Base-by-base conservation (phyloP, 1,140 invertebrate genomes). In the Coptotermes formosanus region DNA sequence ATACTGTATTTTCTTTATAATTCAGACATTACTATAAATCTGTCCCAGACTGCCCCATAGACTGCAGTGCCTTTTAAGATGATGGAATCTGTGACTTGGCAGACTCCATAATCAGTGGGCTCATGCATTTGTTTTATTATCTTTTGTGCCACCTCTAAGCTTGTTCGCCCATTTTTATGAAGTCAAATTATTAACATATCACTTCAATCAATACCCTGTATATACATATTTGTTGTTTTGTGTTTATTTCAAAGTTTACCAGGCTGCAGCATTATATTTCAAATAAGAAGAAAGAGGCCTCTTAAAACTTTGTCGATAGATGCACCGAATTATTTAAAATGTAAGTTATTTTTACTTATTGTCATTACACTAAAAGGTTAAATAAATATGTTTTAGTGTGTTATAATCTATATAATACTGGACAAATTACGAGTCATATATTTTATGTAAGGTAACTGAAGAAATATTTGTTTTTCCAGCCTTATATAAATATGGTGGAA, bases 111-210 rank as follows among this genome's bases (percentile, higher is more conserved):
- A 84, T 32, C 19, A 9, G 83, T 45, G 45, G 44, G 45, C 45
- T 44, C 52, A 32, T 52, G n/a, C 55, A 32, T 48, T 44, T 48
- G 43, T 84, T 84, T 83, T n/a, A 52, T 44, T 83, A 25, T 45
- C 1, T 83, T 48, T 83, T 83, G 45, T 83, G 32, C 25, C 45
- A 48, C 45, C 25, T 44, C 21, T 43, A 19, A 44, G 38, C 45
- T 23, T 83, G 38, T 83, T 43, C 52, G 59, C 30, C 30, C 52
- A 52, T 52, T 52, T 84, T 48, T 30, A 52, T 84, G 16, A 55
- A 84, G 83, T 84, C 83, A 52, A 52, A 84, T 84, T 45, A 52
- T 84, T 59, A 84, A 84, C 83, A 84, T 84, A 84, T 84, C 83
- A 84, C 52, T 32, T 84, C 16, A 25, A 75, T 75, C 64, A 75